Conservation (phyloP, 2,888 invertebrate genomes). For the Clusia tigrina region DNA sequence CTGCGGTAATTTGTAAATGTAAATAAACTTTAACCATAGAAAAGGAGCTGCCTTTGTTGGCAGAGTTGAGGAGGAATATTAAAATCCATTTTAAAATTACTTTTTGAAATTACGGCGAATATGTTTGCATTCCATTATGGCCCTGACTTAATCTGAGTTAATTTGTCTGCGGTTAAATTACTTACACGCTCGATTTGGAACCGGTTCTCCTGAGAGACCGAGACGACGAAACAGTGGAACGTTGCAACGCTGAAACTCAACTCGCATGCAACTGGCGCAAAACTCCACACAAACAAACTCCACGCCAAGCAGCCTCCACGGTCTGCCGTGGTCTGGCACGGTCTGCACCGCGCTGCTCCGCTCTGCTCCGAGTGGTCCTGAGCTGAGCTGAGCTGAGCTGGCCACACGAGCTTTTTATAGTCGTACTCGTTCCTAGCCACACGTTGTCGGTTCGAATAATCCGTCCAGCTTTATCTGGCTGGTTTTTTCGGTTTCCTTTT, state of each 20-base stretch:
- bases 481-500: neutral
- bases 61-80: too few species aligned
- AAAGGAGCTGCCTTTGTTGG: too few species aligned
- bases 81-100: too few species aligned
- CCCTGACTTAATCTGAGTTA: conserved; percentile 13
- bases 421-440: neutral
- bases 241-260: neutral
- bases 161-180: conserved; percentile 18
- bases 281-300: neutral
- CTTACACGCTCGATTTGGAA: conserved; percentile 18
- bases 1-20: too few species aligned
- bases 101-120: too few species aligned
- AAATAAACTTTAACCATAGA: too few species aligned
- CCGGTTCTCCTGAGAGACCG: neutral
- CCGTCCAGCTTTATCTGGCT: neutral
- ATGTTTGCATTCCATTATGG: too few species aligned
- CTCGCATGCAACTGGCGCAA: neutral
- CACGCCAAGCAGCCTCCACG: too few species aligned
- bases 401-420: neutral
- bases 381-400: too few species aligned
- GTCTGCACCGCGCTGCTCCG: too few species aligned
- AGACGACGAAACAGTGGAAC: neutral
- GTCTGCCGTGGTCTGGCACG: too few species aligned
- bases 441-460: neutral
- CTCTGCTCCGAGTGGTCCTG: too few species aligned